Base-by-base conservation (phyloP, 2,888 invertebrate genomes). In the Nomada ferruginata region DNA sequence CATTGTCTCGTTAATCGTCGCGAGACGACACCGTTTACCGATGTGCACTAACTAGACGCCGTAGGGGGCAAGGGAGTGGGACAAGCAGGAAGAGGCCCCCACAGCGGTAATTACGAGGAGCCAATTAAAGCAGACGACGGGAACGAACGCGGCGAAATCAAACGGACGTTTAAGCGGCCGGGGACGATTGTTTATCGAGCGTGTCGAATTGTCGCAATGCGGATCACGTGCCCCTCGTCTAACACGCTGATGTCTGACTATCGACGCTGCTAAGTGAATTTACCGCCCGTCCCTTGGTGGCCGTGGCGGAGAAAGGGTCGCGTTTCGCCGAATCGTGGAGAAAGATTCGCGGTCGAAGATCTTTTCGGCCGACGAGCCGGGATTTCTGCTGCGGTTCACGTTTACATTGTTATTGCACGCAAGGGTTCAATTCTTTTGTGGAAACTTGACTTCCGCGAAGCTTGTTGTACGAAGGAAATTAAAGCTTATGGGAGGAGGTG, bases 1-100 rank as follows among this genome's bases (percentile, higher is more conserved):
- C 61, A 86, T 85, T 87, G 85, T 87, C 79, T 86, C 81, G 81
- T 86, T 87, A 87, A 87, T 87, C 86, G 80, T 81, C 79, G 76
- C 80, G 75, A 81, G 79, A 74, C 85, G 83, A 86, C 86, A 76
- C 83, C 83, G 79, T 85, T 86, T 85, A 86, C 84, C 74, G 85
- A 86, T 85, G 85, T 55, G 81, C 81, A 65, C 83, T 86, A 87
- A 87, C 85, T 74, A 83, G 83, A 55, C 75, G 72, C 36, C 70
- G 50, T 69, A 52, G 23, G 66, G 57, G 59, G 69, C 63, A 82
- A 10, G 57, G 36, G 68, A 44, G 44, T 47, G 64, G 59, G 61
- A 68, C 69, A 76, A 47, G 76, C 47, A 70, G 63, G 66, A 15
- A 50, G 59, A 61, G 76, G 55, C 63, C 79, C 73, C 78, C 79